Conservation (phyloP, 1,140 invertebrate species). For the Polyergus mexicanus region DNA sequence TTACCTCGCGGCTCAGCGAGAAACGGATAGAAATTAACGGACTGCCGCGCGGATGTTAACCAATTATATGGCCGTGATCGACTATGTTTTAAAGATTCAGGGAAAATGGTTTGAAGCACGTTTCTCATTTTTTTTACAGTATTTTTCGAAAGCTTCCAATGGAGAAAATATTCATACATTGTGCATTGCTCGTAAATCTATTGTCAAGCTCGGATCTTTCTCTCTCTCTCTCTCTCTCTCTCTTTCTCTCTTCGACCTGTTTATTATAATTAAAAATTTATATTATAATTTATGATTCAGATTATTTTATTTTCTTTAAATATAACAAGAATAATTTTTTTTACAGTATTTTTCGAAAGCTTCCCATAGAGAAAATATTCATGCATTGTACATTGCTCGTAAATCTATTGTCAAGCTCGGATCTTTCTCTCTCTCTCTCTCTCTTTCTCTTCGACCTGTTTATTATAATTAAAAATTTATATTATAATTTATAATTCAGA, state of each 20-base stretch:
- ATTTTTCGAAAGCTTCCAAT: not conserved
- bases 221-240: too few relatives aligned
- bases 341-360: not conserved
- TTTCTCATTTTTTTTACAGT: conserved; percentile 32
- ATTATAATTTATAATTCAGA: not conserved
- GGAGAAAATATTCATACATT: not conserved
- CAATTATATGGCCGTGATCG: conserved; percentile 58
- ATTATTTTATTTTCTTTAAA: not conserved
- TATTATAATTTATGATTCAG: not conserved
- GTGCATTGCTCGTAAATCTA: conserved; percentile 7
- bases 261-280: conserved; percentile 6
- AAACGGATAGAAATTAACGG: conserved; percentile 43
- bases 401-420: conserved; percentile 24
- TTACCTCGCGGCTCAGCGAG: conserved; percentile 10
- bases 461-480: conserved; percentile 5
- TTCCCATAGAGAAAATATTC: not conserved
- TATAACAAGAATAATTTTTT: conserved; percentile 15
- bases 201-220: conserved; percentile 7
- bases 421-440: too few relatives aligned
- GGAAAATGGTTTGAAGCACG: conserved; percentile 56
- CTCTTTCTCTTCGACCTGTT: not conserved
- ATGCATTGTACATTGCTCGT: not conserved
- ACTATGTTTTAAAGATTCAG: conserved; percentile 7
- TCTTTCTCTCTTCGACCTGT: not conserved
- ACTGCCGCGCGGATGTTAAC: conserved; percentile 8